A percentile compares a stretch with the other conserved stretches of the same genome.
Conservation (phyloP, 2,113 vertebrate genomes). For the Plecturocebus donacophilus region DNA sequence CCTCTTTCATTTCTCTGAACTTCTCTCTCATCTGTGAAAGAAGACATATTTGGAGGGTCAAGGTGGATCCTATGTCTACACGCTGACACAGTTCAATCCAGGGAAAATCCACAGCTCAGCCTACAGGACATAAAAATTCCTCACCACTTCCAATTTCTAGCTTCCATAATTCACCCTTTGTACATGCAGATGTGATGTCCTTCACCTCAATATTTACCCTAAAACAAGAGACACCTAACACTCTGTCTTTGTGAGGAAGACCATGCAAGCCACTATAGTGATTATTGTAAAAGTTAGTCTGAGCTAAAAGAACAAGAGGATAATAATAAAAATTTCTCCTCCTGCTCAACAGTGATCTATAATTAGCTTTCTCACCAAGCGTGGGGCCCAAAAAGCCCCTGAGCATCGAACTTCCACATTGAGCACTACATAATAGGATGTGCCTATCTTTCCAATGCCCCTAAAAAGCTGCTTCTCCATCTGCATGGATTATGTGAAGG, state of each 20-base stretch:
- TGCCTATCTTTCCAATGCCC: slow-evolving; percentile 40
- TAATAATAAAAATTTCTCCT: not conserved
- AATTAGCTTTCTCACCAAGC: slow-evolving; percentile 69
- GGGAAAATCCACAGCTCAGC: not conserved
- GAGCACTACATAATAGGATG: slow-evolving; percentile 14
- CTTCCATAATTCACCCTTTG: not conserved
- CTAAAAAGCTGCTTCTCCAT: not conserved
- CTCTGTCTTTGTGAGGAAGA: not conserved
- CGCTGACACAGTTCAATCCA: not conserved
- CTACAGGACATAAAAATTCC: not conserved
- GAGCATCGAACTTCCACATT: slow-evolving; percentile 67
- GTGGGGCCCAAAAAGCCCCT: not conserved
- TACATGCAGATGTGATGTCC: not conserved
- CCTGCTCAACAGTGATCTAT: not conserved
- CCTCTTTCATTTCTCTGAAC: not conserved
- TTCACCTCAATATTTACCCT: not conserved
- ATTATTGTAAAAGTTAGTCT: not conserved
- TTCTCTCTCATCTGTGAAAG: not conserved
- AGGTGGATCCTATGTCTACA: not conserved
- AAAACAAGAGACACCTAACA: not conserved
- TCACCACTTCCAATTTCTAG: not conserved
- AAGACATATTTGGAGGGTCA: not conserved
- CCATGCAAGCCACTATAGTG: not conserved
- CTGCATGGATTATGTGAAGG: not conserved
- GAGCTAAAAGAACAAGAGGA: not conserved